Percentiles rank a stretch among this genome's conserved stretches.
These are phyloP conservation scores for Oxyscelio sp. DNA, from an alignment of 2,888 invertebrate genomes.

Conservation along the genomic window DNA sequence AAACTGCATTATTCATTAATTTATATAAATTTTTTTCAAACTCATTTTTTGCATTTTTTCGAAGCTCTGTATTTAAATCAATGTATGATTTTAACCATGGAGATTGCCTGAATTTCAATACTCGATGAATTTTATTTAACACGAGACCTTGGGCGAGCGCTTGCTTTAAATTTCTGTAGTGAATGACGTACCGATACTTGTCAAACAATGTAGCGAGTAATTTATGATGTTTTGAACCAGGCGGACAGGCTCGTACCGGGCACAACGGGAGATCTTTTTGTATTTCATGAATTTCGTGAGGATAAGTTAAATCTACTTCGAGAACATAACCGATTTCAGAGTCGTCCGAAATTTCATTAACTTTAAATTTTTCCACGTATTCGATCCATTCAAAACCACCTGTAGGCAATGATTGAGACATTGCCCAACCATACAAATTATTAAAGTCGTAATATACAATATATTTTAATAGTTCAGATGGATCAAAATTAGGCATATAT, in stretches of 20 bases:
- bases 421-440: constrained; percentile 26
- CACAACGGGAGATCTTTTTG: constrained; percentile 16
- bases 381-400: constrained; percentile 8
- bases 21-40: constrained; percentile 32
- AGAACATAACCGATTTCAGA: constrained; percentile 29
- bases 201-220: constrained; percentile 18
- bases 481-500: background rate
- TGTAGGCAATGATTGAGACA: background rate
- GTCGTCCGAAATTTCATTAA: background rate
- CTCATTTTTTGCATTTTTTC: background rate
- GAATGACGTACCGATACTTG: constrained; percentile 15
- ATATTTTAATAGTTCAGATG: background rate
- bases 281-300: background rate
- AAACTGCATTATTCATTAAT: constrained; percentile 19
- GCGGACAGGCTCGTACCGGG: background rate
- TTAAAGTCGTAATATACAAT: constrained; percentile 7
- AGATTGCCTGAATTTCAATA: constrained; percentile 25
- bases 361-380: constrained; percentile 17
- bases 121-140: constrained; percentile 12
- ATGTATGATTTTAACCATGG: constrained; percentile 8
- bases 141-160: constrained; percentile 13
- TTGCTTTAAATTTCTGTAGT: constrained; percentile 40
- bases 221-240: constrained; percentile 12
- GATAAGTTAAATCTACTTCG: constrained; percentile 33
- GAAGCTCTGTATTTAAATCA: background rate